A percentile compares a stretch with the other conserved stretches of the same genome.
phyloP scores from a whole-genome alignment of 2,888 invertebrate genomes.

The Camptogramma bilineatum region DNA sequence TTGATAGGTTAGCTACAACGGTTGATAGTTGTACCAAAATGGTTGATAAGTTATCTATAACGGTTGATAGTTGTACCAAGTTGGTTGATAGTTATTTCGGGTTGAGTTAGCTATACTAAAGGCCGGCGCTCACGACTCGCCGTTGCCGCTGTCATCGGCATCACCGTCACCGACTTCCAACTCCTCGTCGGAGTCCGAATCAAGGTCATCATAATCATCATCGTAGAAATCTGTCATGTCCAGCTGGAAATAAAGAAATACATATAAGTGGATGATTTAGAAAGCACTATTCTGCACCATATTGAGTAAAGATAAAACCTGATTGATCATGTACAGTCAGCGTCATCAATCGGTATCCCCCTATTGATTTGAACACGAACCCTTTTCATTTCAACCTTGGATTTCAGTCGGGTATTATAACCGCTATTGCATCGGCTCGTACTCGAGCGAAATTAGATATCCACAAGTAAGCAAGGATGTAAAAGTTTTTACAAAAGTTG shows the following conservation, averaged over 20 bases:
- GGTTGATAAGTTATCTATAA: background rate
- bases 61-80: background rate
- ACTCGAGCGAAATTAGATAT: no score
- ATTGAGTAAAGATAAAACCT: no score
- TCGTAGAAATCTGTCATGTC: slow-evolving; percentile 99
- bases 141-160: slow-evolving; percentile 96
- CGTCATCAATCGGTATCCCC: no score
- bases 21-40: background rate
- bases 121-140: slow-evolving; percentile 91
- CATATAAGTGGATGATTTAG: background rate
- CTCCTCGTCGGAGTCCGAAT: slow-evolving; percentile 88
- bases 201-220: slow-evolving; percentile 96
- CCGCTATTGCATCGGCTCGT: no score
- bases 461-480: no score
- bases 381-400: no score
- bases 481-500: no score
- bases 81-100: slow-evolving; percentile 5
- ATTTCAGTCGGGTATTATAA: no score
- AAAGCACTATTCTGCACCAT: background rate
- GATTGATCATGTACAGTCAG: no score
- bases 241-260: slow-evolving; percentile 71
- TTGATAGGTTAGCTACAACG: background rate
- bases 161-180: slow-evolving; percentile 90
- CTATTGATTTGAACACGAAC: no score
- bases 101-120: slow-evolving; percentile 5